Base-by-base conservation (phyloP, 2,113 vertebrate species). In the Arenaria interpres region DNA sequence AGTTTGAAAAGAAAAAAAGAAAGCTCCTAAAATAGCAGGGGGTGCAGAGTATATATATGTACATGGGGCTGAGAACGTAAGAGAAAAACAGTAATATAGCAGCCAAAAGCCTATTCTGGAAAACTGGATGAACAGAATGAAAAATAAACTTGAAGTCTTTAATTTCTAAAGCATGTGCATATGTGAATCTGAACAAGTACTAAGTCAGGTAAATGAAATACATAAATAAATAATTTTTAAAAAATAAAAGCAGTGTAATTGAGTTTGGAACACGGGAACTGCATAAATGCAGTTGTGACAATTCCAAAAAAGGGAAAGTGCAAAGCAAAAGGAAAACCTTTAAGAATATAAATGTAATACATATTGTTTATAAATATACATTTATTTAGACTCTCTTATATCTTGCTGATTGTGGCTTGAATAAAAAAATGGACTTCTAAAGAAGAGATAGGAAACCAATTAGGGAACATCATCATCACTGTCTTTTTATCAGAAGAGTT, bases 401-500 rank as follows among this genome's bases (percentile, higher is more conserved):
- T 82, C 30, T 77, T 89, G 46, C 35, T 85, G 35, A 64, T 91
- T 71, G 8, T 64, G 8, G 43, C 46, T 66, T 92, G 54, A 93
- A 71, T 66, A 53, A 72, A 93, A 71, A 71, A 85, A 30, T 39
- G 68, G 41, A 23, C 13, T 88, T 83, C 8, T 88, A 19, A 93
- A 85, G 51, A 37, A 72, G 18, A 50, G 67, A 74, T 35, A 30
- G 41, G 74, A n/a, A 71, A 39, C 63, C 20, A 30, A 30, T 90
- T 69, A n/a, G 9, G 56, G n/a, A 39, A 39, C 54, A 72, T 93
- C 46, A n/a, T 82, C 69, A 68, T 77, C 35, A 33, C 64, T 77
- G 32, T 82, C 59, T 92, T 85, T 86, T 89, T 92, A 91, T 72
- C 19, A 72, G 54, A 95, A 73, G 60, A 80, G 50, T 69, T 85